Evolutionary conservation across 1,140 invertebrate species (phyloP), one percentile per base, ranked within the genome.

Genomic region (Venustaconcha ellipsiformis): DNA sequence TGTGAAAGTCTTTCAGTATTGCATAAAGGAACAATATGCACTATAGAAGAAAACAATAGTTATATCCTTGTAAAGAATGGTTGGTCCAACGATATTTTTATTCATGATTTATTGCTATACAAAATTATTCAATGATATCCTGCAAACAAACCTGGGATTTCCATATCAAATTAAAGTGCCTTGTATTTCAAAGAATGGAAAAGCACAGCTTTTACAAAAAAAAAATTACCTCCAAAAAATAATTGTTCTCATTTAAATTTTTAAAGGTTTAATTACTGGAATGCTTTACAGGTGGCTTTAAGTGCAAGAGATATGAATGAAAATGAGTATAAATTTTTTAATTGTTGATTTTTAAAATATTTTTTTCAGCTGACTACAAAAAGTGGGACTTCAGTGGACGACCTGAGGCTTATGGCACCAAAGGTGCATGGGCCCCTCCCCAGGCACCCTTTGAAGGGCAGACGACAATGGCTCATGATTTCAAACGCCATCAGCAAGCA

Each of bases 391-490:
- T 87, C 56, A 76, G 76, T 17, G 70, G 73, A 37, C 82, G 81
- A 26, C 74, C 75, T 20, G 80, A 80, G 30, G 78, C 79, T 17
- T 86, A 83, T 55, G 75, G 75, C 14, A 78, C 68, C 57, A 74
- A 82, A n/a, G 79, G 76, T 48, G 76, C 75, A 14, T 89, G 88
- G 88, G 66, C 75, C 63, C 85, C 87, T 59, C 86, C 88, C 14
- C 78, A 70, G 37, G 78, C 83, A 55, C 80, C 72, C 56, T 89
- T 90, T 82, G 83, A 87, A 60, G 89, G 89, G 18, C 68, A 86
- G 62, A 84, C 83, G 30, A 90, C 88, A 13, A 89, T 89, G 78
- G 76, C 82, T 14, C 79, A 81, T 57, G 89, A 90, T 74, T 90
- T 82, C 75, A 72, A 79, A n/a, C 78, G 78, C 64, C 84, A 90